Evolutionary conservation across 1,140 invertebrate genomes (phyloP).

Genomic region (Drosophila mojavensis): DNA sequence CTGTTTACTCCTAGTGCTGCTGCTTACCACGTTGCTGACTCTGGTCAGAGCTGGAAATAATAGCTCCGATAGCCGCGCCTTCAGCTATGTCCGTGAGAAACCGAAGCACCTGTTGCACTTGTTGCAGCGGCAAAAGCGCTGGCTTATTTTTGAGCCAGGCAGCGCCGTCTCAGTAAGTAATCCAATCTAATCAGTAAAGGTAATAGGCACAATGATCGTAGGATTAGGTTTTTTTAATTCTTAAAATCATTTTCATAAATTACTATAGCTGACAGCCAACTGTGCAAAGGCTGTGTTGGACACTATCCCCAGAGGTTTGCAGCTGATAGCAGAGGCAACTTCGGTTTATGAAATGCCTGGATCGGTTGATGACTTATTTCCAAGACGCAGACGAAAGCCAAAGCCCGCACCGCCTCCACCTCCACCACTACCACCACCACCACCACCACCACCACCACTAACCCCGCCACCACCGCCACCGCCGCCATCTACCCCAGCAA

Average conservation of each 20-base stretch:
- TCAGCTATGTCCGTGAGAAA: constrained; percentile 57
- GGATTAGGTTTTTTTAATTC: too few relatives aligned
- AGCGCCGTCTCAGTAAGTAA: constrained; percentile 54
- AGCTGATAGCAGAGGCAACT: constrained; percentile 44
- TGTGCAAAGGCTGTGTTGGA: constrained; percentile 58
- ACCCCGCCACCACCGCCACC: too few relatives aligned
- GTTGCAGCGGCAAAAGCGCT: constrained; percentile 59
- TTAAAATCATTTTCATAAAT: too few relatives aligned
- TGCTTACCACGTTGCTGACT: constrained; percentile 12
- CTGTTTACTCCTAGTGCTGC: constrained; percentile 11
- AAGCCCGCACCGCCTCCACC: constrained; percentile 29
- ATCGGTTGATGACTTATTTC: constrained; percentile 67
- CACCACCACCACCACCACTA: constrained; percentile 11
- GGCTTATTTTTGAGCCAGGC: constrained; percentile 67
- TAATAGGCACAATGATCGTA: too few relatives aligned
- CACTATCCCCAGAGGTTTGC: constrained; percentile 55
- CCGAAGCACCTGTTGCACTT: constrained; percentile 26
- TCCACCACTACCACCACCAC: constrained; percentile 15
- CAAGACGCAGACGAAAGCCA: constrained; percentile 40
- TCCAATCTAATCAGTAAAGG: too few relatives aligned
- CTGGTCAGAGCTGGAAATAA: constrained; percentile 5
- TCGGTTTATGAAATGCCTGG: constrained; percentile 53
- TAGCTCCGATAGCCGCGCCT: constrained; percentile 1
- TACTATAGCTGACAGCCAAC: constrained; percentile 40
- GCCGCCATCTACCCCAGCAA: constrained; percentile 3